Base-by-base conservation (phyloP, 2,797 vertebrate species). In the Sebastes iracundus region DNA sequence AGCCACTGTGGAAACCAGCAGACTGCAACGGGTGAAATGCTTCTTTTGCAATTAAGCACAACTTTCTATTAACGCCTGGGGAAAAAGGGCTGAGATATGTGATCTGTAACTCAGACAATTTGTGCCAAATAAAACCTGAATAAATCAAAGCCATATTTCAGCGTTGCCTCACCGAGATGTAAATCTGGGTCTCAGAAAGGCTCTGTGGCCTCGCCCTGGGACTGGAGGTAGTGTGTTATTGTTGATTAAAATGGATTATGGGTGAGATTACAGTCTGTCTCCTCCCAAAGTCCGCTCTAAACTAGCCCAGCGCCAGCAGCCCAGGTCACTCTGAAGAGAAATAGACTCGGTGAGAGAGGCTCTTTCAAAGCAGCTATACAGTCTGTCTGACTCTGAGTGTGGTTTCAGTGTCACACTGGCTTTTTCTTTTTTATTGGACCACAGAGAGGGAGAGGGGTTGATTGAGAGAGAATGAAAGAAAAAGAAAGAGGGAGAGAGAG, bases 161-260 rank as follows among this genome's bases (percentile, higher is more conserved):
- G 83, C 65, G 18, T 90, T 92, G 91, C 92, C 88, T 91, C 85
- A 53, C 87, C 42, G 86, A 90, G 91, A 93, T 91, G 92, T 96
- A 94, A 95, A 96, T 95, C 94, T 93, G 80, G 77, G 84, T 87
- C 88, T 93, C 89, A 90, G 91, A 87, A 87, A 82, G 79, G 84
- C 90, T 92, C 90, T 85, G 87, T 67, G 79, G 89, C 88, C 92
- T 93, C 89, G 65, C 92, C 90, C 93, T 85, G 84, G 89, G 91
- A 92, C 92, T 92, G 90, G 81, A 91, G 91, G 90, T 87, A 86
- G 90, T 66, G 88, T 95, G 93, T 95, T 95, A 94, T 94, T 94
- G 93, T 94, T 95, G 93, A 96, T 96, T 96, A 95, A 95, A 96
- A 93, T 91, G 94, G 93, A 95, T 95, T 95, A 95, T 92, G 91